A percentile compares a stretch with the other conserved stretches of the same genome.
phyloP scores from a whole-genome alignment of 2,113 vertebrate species.

The Ivindomyrus marchei region DNA sequence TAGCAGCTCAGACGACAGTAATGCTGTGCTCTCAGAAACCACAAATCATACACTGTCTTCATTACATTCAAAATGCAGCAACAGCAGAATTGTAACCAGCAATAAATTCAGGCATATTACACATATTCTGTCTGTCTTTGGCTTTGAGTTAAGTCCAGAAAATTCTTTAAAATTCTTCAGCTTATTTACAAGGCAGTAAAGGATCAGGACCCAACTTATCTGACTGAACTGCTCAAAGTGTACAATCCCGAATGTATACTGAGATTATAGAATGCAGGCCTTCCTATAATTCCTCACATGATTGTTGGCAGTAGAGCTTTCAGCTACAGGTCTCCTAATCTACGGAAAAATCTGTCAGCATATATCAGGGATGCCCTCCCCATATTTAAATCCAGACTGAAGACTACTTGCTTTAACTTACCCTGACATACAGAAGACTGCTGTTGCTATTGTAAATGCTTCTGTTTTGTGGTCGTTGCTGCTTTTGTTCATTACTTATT shows the following conservation, averaged over 20 bases:
- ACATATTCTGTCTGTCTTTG: not conserved
- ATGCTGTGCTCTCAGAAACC: not conserved
- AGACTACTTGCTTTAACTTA: not conserved
- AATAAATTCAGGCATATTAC: not conserved
- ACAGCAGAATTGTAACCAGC: not conserved
- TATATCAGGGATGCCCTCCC: not conserved
- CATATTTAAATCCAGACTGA: not conserved
- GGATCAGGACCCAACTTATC: not conserved
- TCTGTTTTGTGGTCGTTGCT: not conserved
- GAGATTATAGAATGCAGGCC: not conserved
- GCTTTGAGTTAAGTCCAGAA: not conserved
- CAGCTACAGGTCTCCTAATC: not conserved
- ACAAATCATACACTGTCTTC: not conserved
- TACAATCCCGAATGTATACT: not conserved
- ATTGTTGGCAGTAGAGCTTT: not conserved
- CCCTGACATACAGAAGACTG: not conserved
- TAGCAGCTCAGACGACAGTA: not conserved
- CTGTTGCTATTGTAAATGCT: not conserved
- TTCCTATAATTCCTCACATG: not conserved
- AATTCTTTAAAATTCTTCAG: not conserved
- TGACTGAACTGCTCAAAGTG: not conserved
- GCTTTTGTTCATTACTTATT: not conserved
- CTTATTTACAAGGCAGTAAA: not conserved
- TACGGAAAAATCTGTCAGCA: not conserved
- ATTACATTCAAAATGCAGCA: not conserved